Percentiles rank a stretch among this genome's conserved stretches.
These are phyloP conservation scores for Rhodophaea formosa DNA, from an alignment of 2,888 invertebrate genomes.

Conservation along the genomic window DNA sequence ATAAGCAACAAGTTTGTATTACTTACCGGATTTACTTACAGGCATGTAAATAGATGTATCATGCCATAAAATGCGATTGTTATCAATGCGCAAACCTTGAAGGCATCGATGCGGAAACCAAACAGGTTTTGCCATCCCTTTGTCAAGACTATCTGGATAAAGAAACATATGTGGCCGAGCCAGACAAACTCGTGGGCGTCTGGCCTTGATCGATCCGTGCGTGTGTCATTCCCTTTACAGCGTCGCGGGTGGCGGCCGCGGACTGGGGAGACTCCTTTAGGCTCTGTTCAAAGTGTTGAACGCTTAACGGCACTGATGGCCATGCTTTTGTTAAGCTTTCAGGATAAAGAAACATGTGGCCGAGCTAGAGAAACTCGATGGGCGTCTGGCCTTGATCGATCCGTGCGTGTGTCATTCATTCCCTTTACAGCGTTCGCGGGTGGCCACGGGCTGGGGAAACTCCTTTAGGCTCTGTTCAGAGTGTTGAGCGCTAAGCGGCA, in stretches of 20 bases:
- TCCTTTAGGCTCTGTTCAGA: too few species aligned
- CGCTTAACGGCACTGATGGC: not conserved
- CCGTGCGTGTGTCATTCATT: conserved; percentile 63
- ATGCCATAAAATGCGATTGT: not conserved
- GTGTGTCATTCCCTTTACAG: too few species aligned
- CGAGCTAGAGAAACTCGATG: conserved; percentile 24
- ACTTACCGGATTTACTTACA: not conserved
- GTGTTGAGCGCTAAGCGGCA: not conserved
- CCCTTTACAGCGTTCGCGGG: too few species aligned
- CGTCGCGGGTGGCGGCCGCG: too few species aligned
- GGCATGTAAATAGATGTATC: not conserved
- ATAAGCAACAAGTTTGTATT: not conserved
- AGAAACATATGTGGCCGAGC: conserved; percentile 21
- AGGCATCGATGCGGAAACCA: conserved; percentile 4
- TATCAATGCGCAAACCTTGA: conserved; percentile 1
- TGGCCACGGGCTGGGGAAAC: too few species aligned
- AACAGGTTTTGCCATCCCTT: conserved; percentile 17
- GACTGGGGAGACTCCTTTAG: too few species aligned
- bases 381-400: conserved; percentile 72
- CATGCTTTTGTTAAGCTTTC: conserved; percentile 17
- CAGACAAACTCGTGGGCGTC: conserved; percentile 36
- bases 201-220: conserved; percentile 72
- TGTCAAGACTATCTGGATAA: conserved; percentile 17
- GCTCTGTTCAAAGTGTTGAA: too few species aligned
- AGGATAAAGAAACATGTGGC: conserved; percentile 20